These are phyloP conservation scores for Artibeus jamaicensis DNA, from an alignment of 2,797 vertebrate genomes.

Conservation along the genomic window DNA sequence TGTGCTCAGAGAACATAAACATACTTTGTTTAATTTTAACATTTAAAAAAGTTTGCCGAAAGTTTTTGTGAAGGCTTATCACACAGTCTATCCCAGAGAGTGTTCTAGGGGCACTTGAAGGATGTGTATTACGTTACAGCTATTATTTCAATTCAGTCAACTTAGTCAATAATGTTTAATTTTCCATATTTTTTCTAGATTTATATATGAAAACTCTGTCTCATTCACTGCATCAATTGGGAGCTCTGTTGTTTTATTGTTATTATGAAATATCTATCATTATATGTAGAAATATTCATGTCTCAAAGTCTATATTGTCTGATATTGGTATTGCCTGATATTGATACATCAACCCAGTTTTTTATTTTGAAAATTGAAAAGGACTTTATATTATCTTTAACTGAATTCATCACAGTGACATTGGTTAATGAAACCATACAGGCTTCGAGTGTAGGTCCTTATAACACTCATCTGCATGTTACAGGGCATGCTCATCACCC, in stretches of 20 bases:
- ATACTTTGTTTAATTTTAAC: not conserved
- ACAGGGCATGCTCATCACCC: not conserved
- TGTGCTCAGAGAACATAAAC: not conserved
- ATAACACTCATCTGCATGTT: not conserved
- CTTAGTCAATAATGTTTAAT: not conserved
- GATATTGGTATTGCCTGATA: not conserved
- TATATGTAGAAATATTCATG: not conserved
- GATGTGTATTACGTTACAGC: not conserved
- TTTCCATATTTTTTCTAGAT: not conserved
- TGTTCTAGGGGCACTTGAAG: not conserved
- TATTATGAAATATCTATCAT: not conserved
- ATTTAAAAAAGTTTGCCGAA: not conserved
- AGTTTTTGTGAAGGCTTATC: not conserved
- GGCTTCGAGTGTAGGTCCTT: not conserved
- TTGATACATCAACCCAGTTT: not conserved
- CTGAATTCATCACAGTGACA: not conserved
- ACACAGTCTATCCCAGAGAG: not conserved
- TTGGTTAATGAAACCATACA: not conserved
- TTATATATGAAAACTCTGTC: not conserved
- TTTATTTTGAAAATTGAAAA: not conserved
- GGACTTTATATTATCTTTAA: not conserved
- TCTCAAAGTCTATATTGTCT: not conserved
- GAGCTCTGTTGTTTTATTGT: not conserved
- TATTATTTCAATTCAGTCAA: not conserved
- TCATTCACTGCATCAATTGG: not conserved